Conservation (phyloP, 2,888 invertebrate species). For the Lagria hirta region DNA sequence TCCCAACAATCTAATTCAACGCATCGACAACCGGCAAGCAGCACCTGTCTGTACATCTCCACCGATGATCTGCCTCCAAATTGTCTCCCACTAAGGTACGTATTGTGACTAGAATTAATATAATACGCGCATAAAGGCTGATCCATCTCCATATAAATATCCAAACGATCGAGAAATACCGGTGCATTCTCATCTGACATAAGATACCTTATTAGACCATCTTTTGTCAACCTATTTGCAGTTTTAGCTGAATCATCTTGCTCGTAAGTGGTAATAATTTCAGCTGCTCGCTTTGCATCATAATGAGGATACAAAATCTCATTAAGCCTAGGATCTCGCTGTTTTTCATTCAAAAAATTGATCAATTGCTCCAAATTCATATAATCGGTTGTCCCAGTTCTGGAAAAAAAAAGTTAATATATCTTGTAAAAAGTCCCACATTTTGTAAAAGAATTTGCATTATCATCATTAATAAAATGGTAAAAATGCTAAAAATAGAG, state of each 20-base stretch:
- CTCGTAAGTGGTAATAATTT: constrained; percentile 94
- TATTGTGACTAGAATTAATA: constrained; percentile 98
- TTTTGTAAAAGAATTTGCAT: no score
- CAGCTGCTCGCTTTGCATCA: constrained; percentile 87
- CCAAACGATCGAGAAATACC: constrained; percentile 96
- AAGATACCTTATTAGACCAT: constrained; percentile 92
- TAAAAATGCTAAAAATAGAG: no score
- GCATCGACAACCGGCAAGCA: constrained; percentile 96
- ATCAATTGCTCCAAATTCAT: constrained; percentile 87
- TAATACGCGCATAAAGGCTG: constrained; percentile 97
- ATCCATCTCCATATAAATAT: constrained; percentile 99
- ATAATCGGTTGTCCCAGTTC: constrained; percentile 86
- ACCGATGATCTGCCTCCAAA: constrained; percentile 98
- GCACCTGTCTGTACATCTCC: constrained; percentile 97
- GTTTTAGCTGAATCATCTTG: constrained; percentile 72
- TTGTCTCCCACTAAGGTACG: constrained; percentile 91
- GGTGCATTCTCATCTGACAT: constrained; percentile 99
- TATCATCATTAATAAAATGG: no score
- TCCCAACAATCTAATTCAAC: constrained; percentile 99
- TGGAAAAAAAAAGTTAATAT: no score
- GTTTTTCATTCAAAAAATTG: constrained; percentile 94
- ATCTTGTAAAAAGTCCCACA: no score
- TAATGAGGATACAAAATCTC: constrained; percentile 98
- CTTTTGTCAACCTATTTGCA: constrained; percentile 81
- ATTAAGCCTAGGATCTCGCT: constrained; percentile 96